Conservation (phyloP, 2,113 vertebrate genomes). For the Coryphaenoides rupestris region DNA sequence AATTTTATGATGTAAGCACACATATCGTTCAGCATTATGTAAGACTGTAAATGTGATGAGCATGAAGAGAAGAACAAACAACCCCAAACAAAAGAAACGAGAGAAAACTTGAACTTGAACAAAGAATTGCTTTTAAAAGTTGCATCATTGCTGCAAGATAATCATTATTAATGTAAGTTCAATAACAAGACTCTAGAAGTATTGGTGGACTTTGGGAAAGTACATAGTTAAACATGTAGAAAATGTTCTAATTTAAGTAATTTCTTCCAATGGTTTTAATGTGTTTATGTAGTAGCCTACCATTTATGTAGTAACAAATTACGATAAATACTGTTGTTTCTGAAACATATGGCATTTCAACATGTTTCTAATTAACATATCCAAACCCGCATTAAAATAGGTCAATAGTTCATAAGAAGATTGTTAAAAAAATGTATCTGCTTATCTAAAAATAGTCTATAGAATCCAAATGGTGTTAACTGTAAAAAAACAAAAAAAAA, state of each 20-base stretch:
- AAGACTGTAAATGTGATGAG: no score
- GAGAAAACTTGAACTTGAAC: background rate
- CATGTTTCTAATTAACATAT: background rate
- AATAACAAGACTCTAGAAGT: constrained; percentile 8
- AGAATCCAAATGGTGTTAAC: constrained; percentile 15
- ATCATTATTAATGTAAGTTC: constrained; percentile 5
- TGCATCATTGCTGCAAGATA: constrained; percentile 14
- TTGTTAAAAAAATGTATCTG: constrained; percentile 7
- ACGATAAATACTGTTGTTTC: background rate
- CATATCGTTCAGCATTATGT: no score
- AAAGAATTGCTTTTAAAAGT: constrained; percentile 22
- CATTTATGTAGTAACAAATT: constrained; percentile 2
- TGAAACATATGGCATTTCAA: background rate
- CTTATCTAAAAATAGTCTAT: constrained; percentile 18
- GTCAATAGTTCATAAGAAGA: background rate
- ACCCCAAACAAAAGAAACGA: no score
- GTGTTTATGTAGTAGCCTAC: no score
- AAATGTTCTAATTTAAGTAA: no score
- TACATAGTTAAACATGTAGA: background rate
- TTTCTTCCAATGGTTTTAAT: no score
- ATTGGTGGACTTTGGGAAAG: background rate
- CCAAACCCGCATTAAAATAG: no score
- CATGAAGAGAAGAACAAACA: no score
- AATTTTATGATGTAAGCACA: no score
- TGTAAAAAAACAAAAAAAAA: constrained; percentile 17